A percentile compares a stretch with the other conserved stretches of the same genome.
Evolutionary conservation across 2,113 vertebrate genomes (phyloP).

Genomic region (Potamarius usumacintae): DNA sequence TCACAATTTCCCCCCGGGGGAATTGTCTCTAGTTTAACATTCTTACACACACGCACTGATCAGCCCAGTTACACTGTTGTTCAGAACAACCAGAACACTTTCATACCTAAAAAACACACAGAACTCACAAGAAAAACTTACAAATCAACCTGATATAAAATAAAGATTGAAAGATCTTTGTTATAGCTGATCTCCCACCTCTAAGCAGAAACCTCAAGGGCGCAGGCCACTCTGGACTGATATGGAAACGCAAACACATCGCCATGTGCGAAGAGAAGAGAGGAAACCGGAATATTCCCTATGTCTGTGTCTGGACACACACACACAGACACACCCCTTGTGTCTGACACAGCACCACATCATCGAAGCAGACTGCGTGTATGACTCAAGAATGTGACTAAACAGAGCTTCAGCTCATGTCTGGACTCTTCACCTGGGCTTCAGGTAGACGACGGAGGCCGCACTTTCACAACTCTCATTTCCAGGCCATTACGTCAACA

Average conservation of each 20-base stretch:
- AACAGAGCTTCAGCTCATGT: slow-evolving; percentile 9
- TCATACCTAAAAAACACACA: background rate
- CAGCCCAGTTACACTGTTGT: slow-evolving; percentile 2
- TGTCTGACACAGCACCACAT: slow-evolving; percentile 40
- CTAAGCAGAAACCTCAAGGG: slow-evolving; percentile 49
- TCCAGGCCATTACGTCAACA: background rate
- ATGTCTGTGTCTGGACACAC: background rate
- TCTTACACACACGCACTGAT: background rate
- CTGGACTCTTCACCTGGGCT: slow-evolving; percentile 12
- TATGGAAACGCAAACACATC: slow-evolving; percentile 43
- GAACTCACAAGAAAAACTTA: background rate
- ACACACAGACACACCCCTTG: slow-evolving; percentile 3
- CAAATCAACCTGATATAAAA: too few species aligned
- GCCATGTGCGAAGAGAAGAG: slow-evolving; percentile 38
- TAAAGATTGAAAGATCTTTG: background rate
- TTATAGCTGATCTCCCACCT: slow-evolving; percentile 44
- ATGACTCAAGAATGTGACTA: slow-evolving; percentile 36
- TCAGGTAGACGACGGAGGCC: background rate
- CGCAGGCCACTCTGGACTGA: slow-evolving; percentile 42
- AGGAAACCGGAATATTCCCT: background rate
- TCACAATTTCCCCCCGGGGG: too few species aligned
- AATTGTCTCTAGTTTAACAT: too few species aligned
- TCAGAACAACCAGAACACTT: slow-evolving; percentile 10
- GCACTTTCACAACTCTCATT: background rate
- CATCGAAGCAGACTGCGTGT: background rate